Evolutionary conservation across 2,797 vertebrate genomes (phyloP), one percentile per base, ranked within the genome.

Genomic region (Aulostomus chinensis): DNA sequence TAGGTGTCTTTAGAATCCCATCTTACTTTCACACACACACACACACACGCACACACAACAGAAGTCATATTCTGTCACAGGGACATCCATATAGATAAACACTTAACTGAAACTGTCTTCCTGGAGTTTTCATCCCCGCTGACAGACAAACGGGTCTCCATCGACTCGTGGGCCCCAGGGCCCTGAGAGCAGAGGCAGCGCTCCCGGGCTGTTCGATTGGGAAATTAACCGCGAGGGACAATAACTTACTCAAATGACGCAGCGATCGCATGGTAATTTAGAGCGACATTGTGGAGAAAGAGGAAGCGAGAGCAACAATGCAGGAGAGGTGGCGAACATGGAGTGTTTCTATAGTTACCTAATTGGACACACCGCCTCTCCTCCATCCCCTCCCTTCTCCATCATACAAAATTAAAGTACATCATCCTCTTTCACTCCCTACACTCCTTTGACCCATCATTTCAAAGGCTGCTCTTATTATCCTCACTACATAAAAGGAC

Each of bases 301-400:
- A 49, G 15, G n/a, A 25, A 24, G 38, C 17, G 7, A 25, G 38
- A 24, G 49, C 16, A 51, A 30, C 21, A 15, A 13, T 22, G 30
- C 9, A 9, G 17, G 30, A 48, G 37, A 59, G 33, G 38, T 29
- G 56, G 32, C 33, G 50, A 50, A 49, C 43, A 58, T 51, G 46
- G 51, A 53, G 65, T 14, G 74, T 81, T 81, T 72, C 78, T 66
- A 81, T 77, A 54, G 69, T 30, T 43, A 77, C 70, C 41, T 76
- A 69, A 83, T 76, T 81, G 61, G 33, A 76, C 37, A 14, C 21
- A 45, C n/a, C 31, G 7, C 8, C 28, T 3, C 12, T 5, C 9
- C 28, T 18, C 34, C 15, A 5, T 16, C 2, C 7, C 10, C 18
- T 14, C 14, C 4, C 4, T 15, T 49, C 33, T 43, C 54, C 49